These are phyloP conservation scores for Neomorphus geoffroyi DNA, from an alignment of 2,797 vertebrate species.

Conservation along the genomic window DNA sequence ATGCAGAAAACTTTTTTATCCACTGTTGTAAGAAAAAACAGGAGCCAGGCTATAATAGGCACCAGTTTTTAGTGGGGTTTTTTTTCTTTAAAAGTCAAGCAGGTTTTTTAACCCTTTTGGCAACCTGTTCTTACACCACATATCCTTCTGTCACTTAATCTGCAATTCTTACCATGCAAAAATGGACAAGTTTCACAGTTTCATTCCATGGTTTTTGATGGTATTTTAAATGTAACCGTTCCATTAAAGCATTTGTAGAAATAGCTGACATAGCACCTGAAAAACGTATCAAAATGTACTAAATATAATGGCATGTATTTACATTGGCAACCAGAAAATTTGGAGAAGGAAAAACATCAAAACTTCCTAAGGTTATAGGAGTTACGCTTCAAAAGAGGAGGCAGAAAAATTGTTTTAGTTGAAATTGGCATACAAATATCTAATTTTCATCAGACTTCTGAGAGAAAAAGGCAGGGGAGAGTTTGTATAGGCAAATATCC, in stretches of 20 bases:
- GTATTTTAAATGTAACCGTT: slow-evolving; percentile 79
- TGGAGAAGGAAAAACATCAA: not conserved
- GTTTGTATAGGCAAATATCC: not conserved
- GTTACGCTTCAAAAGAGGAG: not conserved
- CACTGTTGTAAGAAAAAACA: not conserved
- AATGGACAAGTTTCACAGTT: slow-evolving; percentile 83
- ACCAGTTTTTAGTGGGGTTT: not conserved
- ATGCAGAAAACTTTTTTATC: not conserved
- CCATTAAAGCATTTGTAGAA: slow-evolving; percentile 64
- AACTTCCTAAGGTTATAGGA: not conserved
- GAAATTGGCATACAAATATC: not conserved
- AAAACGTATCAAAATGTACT: slow-evolving; percentile 15
- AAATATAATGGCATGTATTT: not conserved
- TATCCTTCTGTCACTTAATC: not conserved
- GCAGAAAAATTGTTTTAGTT: not conserved
- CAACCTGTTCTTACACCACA: not conserved
- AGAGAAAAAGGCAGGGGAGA: not conserved
- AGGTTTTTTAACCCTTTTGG: not conserved
- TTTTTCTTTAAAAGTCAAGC: not conserved
- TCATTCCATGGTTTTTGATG: slow-evolving; percentile 84
- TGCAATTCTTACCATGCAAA: slow-evolving; percentile 82
- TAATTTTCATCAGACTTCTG: not conserved
- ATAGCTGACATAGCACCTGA: slow-evolving; percentile 16
- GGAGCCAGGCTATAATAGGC: not conserved
- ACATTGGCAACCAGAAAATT: not conserved